A percentile compares a stretch with the other conserved stretches of the same genome.
phyloP scores from a whole-genome alignment of 2,113 vertebrate species.

The Stigmatopora argus region DNA sequence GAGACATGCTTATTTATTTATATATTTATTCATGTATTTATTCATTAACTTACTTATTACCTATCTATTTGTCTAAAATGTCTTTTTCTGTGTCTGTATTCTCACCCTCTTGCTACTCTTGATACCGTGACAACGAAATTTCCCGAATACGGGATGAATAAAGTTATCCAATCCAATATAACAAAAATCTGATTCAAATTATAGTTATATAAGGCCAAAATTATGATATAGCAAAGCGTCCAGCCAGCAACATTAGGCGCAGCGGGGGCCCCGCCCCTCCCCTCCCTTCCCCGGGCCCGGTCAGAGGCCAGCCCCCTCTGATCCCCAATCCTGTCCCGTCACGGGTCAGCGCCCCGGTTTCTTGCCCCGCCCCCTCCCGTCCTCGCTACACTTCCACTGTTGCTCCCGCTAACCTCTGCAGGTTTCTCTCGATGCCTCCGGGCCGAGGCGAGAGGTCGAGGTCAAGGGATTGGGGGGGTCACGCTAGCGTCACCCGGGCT shows the following conservation, averaged over 20 bases:
- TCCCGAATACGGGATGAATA: too few relatives aligned
- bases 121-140: too few relatives aligned
- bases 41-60: too few relatives aligned
- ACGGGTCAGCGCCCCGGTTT: constrained; percentile 83
- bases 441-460: constrained; percentile 80
- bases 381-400: constrained; percentile 64
- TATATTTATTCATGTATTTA: too few relatives aligned
- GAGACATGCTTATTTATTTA: too few relatives aligned
- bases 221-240: too few relatives aligned
- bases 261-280: constrained; percentile 52
- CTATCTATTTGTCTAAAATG: too few relatives aligned
- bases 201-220: too few relatives aligned
- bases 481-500: constrained; percentile 75
- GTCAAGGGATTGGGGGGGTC: constrained; percentile 88
- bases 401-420: constrained; percentile 49
- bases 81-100: too few relatives aligned
- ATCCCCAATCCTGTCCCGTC: constrained; percentile 80
- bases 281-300: constrained; percentile 53
- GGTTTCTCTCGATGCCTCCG: constrained; percentile 56
- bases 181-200: too few relatives aligned
- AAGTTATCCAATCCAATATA: too few relatives aligned
- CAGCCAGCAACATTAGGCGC: constrained; percentile 64
- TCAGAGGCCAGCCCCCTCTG: constrained; percentile 77
- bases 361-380: constrained; percentile 50
- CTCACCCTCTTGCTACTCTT: too few relatives aligned